Evolutionary conservation across 1,140 invertebrate species (phyloP).

Genomic region (Pygmarrhopalites habei): DNA sequence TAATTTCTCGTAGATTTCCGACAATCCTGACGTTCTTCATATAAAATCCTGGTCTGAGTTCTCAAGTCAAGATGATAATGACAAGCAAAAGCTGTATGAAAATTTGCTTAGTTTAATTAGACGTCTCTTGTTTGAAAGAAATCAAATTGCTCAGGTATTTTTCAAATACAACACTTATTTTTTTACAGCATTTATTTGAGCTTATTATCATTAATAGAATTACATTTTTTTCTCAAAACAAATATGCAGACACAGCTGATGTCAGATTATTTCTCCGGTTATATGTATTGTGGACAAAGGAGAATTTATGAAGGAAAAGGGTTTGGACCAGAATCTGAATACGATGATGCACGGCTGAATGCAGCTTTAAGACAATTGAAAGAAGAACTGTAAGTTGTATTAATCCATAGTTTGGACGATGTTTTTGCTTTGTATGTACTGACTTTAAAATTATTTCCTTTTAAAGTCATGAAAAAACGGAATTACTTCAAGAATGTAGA

Average conservation of each 20-base stretch:
- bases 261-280: slow-evolving; percentile 31
- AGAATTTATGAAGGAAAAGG: slow-evolving; percentile 27
- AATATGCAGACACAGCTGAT: slow-evolving; percentile 24
- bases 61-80: slow-evolving; percentile 14
- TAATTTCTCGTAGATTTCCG: slow-evolving; percentile 23
- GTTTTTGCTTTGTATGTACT: no score
- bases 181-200: no score
- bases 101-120: slow-evolving; percentile 21
- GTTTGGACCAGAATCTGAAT: slow-evolving; percentile 25
- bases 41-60: slow-evolving; percentile 35
- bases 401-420: no score
- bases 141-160: slow-evolving; percentile 32
- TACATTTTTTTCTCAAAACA: no score
- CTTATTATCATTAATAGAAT: no score
- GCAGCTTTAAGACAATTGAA: slow-evolving; percentile 24
- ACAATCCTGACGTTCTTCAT: slow-evolving; percentile 32
- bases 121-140: slow-evolving; percentile 30
- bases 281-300: slow-evolving; percentile 33
- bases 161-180: no score
- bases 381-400: slow-evolving; percentile 37
- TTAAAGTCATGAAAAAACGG: slow-evolving; percentile 34
- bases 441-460: no score
- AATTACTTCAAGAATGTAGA: slow-evolving; percentile 37
- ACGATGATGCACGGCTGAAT: slow-evolving; percentile 25
- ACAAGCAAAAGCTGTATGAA: slow-evolving; percentile 36